These are phyloP conservation scores for Lepetodrilus schrolli DNA, from an alignment of 2,888 invertebrate genomes.

Conservation along the genomic window DNA sequence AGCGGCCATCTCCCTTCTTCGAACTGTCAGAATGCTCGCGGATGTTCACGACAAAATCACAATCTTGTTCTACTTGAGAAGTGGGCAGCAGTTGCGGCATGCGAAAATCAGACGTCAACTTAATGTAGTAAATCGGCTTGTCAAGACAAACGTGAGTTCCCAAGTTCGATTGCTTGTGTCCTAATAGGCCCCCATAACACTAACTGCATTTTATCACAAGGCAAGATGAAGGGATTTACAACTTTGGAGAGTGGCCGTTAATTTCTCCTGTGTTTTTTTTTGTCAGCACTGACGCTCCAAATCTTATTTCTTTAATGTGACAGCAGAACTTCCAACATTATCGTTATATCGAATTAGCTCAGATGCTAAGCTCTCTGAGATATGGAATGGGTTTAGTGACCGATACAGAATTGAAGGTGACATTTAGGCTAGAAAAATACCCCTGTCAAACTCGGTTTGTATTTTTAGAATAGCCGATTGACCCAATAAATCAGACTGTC, in stretches of 20 bases:
- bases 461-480: no score
- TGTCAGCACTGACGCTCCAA: neutral
- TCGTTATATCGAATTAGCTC: no score
- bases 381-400: no score
- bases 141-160: conserved; percentile 21
- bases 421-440: no score
- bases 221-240: conserved; percentile 12
- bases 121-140: conserved; percentile 15
- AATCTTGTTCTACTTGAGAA: no score
- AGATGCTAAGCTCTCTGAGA: no score
- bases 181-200: conserved; percentile 23
- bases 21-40: conserved; percentile 10
- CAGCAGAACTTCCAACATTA: neutral
- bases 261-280: conserved; percentile 2
- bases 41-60: neutral
- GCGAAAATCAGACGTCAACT: conserved; percentile 8
- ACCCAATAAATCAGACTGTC: no score
- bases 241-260: conserved; percentile 14
- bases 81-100: conserved; percentile 8
- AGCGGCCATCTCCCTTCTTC: conserved; percentile 3
- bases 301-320: conserved; percentile 16
- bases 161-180: conserved; percentile 16
- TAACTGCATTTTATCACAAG: conserved; percentile 8
- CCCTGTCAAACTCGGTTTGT: no score
- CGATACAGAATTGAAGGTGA: no score